phyloP scores from a whole-genome alignment of 2,888 invertebrate species.

The Macrophya annulata region DNA sequence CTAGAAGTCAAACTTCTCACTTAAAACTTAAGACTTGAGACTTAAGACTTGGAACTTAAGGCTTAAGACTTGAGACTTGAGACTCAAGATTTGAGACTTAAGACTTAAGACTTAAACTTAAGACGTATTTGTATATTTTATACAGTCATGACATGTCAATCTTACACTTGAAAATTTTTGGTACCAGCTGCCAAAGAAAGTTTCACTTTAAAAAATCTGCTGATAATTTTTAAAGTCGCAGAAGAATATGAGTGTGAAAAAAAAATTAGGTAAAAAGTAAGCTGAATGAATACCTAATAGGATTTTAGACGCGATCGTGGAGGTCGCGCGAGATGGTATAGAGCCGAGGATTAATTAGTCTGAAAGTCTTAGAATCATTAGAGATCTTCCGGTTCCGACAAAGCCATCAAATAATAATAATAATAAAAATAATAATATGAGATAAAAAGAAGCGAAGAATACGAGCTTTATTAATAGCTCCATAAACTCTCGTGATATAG shows the following conservation, averaged over 20 bases:
- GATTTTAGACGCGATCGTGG: neutral
- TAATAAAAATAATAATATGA: neutral
- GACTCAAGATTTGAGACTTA: too few species aligned
- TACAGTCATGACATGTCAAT: too few species aligned
- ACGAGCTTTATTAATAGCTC: constrained; percentile 52
- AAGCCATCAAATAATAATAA: constrained; percentile 35
- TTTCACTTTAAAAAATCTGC: too few species aligned
- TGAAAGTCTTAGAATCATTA: constrained; percentile 50
- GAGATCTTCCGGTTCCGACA: constrained; percentile 56
- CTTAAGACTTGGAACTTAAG: too few species aligned
- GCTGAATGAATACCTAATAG: neutral
- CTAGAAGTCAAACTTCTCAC: too few species aligned
- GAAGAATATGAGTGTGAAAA: neutral
- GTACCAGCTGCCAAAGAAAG: too few species aligned
- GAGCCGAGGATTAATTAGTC: constrained; percentile 43
- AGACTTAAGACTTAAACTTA: too few species aligned
- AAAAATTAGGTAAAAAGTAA: neutral
- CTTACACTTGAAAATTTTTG: too few species aligned
- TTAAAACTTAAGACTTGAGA: too few species aligned
- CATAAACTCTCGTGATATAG: constrained; percentile 44
- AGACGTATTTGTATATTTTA: too few species aligned
- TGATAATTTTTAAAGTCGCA: neutral
- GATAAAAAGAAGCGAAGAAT: neutral
- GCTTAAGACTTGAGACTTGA: too few species aligned
- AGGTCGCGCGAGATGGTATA: neutral